A percentile compares a stretch with the other conserved stretches of the same genome.
Evolutionary conservation across 1,140 invertebrate species (phyloP).

Genomic region (Varroa destructor): DNA sequence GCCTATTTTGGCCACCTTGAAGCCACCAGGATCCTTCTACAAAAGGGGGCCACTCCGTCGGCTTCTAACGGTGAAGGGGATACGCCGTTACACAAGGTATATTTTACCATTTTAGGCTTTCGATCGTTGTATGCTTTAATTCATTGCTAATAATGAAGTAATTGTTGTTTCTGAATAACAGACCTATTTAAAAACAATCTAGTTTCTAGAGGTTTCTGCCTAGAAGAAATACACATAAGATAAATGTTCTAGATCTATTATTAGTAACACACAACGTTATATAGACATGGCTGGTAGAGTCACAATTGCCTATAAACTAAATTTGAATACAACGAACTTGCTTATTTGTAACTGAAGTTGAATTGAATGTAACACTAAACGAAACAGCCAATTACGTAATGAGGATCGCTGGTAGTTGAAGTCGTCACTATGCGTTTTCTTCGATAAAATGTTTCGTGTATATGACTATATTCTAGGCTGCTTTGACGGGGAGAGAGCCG

Average conservation of each 20-base stretch:
- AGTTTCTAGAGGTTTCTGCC: not conserved
- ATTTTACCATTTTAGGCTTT: not conserved
- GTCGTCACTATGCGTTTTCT: too few relatives aligned
- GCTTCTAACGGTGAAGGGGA: slow-evolving; percentile 6
- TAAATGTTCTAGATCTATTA: too few relatives aligned
- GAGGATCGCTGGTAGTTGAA: too few relatives aligned
- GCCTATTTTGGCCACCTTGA: slow-evolving; percentile 13
- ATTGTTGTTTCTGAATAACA: not conserved
- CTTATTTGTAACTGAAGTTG: too few relatives aligned
- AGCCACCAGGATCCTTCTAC: not conserved
- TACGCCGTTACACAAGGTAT: slow-evolving; percentile 12
- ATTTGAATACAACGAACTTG: too few relatives aligned
- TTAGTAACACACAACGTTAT: too few relatives aligned
- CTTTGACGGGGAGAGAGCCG: not conserved
- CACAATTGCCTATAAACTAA: too few relatives aligned
- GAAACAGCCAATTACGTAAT: too few relatives aligned
- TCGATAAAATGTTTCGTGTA: too few relatives aligned
- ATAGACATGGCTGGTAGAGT: too few relatives aligned
- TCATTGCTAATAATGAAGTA: not conserved
- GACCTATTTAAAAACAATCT: not conserved
- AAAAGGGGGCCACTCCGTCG: not conserved
- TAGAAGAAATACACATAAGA: not conserved
- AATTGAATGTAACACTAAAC: too few relatives aligned
- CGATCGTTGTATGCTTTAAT: not conserved
- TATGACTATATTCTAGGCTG: not conserved